Percentiles rank a stretch among this genome's conserved stretches.
These are phyloP conservation scores for Cynodonichthys magdalenae DNA, from an alignment of 2,797 vertebrate species.

Conservation along the genomic window DNA sequence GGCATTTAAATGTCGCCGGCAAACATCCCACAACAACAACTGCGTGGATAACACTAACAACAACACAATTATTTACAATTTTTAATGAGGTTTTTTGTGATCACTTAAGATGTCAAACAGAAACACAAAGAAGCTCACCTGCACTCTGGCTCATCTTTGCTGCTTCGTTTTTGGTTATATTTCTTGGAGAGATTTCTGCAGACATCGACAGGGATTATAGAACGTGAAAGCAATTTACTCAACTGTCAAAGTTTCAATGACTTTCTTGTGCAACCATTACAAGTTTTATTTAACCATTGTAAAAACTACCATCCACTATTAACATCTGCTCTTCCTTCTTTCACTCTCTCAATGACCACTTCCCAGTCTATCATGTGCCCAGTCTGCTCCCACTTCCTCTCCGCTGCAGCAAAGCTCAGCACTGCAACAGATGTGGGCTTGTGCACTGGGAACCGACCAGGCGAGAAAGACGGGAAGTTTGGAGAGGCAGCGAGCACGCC, in stretches of 20 bases:
- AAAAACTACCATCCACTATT: conserved; percentile 27
- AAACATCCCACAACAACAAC: conserved; percentile 14
- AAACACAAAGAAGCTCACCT: conserved; percentile 77
- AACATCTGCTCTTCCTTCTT: conserved; percentile 59
- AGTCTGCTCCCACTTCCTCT: conserved; percentile 86
- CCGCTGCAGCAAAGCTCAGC: conserved; percentile 68
- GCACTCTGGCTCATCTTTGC: conserved; percentile 89
- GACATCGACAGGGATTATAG: conserved; percentile 29
- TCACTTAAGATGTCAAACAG: background rate
- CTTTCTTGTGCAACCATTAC: background rate
- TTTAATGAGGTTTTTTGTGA: background rate
- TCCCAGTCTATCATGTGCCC: conserved; percentile 78
- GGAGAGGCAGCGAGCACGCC: conserved; percentile 23
- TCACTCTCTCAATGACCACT: conserved; percentile 72
- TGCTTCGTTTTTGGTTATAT: conserved; percentile 85
- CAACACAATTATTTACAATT: background rate
- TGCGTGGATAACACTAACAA: background rate
- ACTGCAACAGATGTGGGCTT: conserved; percentile 64
- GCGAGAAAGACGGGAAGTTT: conserved; percentile 41
- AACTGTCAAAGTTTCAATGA: background rate
- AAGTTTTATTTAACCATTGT: background rate
- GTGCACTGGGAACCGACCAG: conserved; percentile 41
- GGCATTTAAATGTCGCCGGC: conserved; percentile 38
- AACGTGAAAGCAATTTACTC: background rate
- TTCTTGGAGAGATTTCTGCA: conserved; percentile 90